These are phyloP conservation scores for Cheirogaleus major DNA, from an alignment of 2,797 vertebrate genomes.

Conservation along the genomic window DNA sequence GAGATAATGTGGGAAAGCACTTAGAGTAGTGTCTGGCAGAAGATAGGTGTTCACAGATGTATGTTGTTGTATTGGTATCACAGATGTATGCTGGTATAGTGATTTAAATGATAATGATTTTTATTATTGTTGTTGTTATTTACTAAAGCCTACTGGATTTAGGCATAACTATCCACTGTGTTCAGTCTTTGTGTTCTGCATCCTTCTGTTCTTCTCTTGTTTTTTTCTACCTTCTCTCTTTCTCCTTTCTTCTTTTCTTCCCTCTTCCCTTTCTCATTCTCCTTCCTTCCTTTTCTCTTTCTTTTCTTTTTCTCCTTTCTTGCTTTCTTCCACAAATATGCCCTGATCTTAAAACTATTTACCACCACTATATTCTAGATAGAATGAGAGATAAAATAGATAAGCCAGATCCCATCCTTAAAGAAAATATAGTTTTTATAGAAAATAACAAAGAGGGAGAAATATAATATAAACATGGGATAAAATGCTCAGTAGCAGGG, in stretches of 20 bases:
- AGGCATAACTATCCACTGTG: neutral
- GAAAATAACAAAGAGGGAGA: neutral
- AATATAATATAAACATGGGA: neutral
- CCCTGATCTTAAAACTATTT: neutral
- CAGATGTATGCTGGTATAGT: neutral
- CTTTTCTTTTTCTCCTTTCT: neutral
- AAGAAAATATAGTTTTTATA: neutral
- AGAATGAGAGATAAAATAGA: neutral
- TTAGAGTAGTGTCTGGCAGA: neutral
- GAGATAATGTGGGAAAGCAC: neutral
- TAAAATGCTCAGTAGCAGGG: neutral
- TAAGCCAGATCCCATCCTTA: neutral
- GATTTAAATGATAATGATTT: neutral
- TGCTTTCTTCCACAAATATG: neutral
- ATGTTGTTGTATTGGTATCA: neutral
- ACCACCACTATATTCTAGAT: neutral
- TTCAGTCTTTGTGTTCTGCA: neutral
- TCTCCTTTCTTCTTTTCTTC: neutral
- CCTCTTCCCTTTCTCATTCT: neutral
- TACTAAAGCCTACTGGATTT: neutral
- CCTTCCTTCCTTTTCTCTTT: neutral
- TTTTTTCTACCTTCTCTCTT: neutral
- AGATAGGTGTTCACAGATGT: neutral
- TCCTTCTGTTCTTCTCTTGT: neutral
- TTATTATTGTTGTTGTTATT: neutral